A percentile compares a stretch with the other conserved stretches of the same genome.
Evolutionary conservation across 92 coral and sea anemone species (phyloP).

Genomic region (Anthopleura xanthogrammica): DNA sequence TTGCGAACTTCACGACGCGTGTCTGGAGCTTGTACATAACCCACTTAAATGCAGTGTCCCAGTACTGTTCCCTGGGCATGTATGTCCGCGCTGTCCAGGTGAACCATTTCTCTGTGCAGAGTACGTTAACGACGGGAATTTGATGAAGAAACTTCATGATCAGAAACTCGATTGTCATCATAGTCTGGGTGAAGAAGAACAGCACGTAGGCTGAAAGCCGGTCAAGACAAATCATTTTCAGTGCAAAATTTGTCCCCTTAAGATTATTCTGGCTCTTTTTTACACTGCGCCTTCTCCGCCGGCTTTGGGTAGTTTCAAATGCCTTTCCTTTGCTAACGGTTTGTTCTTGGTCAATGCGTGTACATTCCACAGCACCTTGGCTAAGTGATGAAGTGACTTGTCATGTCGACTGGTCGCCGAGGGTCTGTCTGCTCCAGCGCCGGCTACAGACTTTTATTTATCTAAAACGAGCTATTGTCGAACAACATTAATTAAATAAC

Average conservation of each 20-base stretch:
- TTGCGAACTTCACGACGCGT: constrained; percentile 5
- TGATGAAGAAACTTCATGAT: constrained; percentile 27
- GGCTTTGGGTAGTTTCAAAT: not conserved
- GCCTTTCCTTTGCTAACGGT: not conserved
- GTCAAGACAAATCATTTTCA: not conserved
- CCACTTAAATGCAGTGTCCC: constrained; percentile 26
- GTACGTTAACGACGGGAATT: constrained; percentile 3
- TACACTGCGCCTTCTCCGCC: not conserved
- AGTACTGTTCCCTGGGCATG: constrained; percentile 24
- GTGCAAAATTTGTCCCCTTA: not conserved
- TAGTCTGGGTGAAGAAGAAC: constrained; percentile 8
- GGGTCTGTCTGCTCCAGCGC: not conserved
- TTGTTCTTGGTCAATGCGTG: not conserved
- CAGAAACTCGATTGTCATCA: constrained; percentile 26
- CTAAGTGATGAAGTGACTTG: not conserved
- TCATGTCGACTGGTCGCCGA: not conserved
- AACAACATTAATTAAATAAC: not conserved
- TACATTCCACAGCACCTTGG: not conserved
- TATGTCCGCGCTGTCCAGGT: constrained; percentile 20
- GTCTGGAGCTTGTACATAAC: constrained; percentile 20
- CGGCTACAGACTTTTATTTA: not conserved
- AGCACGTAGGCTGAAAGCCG: not conserved
- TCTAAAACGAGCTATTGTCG: not conserved
- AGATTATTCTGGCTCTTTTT: too few relatives aligned
- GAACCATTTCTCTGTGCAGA: constrained; percentile 18